phyloP scores from a whole-genome alignment of 2,797 vertebrate species.

The Diglossa cyanea region DNA sequence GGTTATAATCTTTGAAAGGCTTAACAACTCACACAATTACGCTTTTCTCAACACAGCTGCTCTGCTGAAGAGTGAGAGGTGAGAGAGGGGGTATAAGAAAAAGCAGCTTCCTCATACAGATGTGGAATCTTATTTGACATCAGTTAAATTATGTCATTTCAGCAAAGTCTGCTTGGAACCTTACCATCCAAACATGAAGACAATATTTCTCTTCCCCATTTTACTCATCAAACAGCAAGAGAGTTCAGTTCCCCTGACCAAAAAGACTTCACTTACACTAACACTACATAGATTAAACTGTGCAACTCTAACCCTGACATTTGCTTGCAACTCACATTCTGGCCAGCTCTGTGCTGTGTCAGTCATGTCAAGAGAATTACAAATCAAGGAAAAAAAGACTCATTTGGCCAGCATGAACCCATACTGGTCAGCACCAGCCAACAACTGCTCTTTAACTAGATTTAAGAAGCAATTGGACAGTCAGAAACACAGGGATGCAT shows the following conservation, averaged over 20 bases:
- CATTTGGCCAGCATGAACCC: background rate
- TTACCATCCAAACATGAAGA: background rate
- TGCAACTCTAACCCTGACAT: background rate
- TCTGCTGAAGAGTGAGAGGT: background rate
- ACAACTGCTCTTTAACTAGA: background rate
- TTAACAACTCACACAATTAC: background rate
- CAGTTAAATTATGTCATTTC: background rate
- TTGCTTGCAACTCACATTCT: background rate
- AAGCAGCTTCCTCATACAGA: background rate
- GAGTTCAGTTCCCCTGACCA: background rate
- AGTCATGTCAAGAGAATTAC: background rate
- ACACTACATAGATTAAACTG: rapidly evolving
- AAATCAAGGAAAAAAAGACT: background rate
- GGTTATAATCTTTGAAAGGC: background rate
- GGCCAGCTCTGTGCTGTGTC: background rate
- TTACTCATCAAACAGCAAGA: background rate
- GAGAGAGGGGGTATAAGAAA: background rate
- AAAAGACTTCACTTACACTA: background rate
- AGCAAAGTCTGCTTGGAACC: background rate
- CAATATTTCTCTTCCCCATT: background rate
- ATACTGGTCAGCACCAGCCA: background rate
- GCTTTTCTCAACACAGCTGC: background rate
- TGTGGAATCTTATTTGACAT: background rate
- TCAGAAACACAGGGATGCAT: background rate
- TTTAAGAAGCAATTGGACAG: background rate